A percentile compares a stretch with the other conserved stretches of the same genome.
These are phyloP conservation scores for Cancer borealis DNA, from an alignment of 2,888 invertebrate genomes.

Conservation along the genomic window DNA sequence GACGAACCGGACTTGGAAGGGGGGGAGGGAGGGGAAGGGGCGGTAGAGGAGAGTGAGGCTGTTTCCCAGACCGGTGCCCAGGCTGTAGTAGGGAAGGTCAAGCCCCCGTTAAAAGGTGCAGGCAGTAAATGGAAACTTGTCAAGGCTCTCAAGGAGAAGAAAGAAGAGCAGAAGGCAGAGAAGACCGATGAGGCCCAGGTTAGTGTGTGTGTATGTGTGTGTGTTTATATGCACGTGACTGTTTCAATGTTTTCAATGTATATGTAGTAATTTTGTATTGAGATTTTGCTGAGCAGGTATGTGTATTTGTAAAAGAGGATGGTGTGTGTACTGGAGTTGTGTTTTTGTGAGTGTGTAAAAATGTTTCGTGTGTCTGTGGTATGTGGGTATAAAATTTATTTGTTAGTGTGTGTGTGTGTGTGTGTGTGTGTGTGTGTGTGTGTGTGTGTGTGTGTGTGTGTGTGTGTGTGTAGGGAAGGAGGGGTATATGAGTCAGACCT, in stretches of 20 bases:
- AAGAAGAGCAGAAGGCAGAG: constrained; percentile 84
- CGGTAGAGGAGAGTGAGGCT: constrained; percentile 70
- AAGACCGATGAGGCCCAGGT: constrained; percentile 70
- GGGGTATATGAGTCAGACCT: background rate
- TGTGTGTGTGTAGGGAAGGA: background rate
- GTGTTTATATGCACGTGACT: background rate
- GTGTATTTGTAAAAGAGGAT: background rate
- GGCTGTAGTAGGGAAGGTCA: constrained; percentile 75
- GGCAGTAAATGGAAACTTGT: constrained; percentile 95
- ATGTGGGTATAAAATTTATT: background rate
- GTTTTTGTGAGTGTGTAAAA: no score
- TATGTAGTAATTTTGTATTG: background rate
- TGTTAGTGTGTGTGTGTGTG: constrained; percentile 13
- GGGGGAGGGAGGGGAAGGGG: constrained; percentile 78
- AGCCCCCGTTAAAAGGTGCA: constrained; percentile 81
- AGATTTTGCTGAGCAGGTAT: background rate
- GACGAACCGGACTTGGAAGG: constrained; percentile 57
- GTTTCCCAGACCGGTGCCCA: constrained; percentile 74
- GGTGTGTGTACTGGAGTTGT: background rate
- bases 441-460: background rate
- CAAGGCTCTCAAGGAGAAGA: constrained; percentile 92
- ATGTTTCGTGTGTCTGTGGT: background rate
- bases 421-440: background rate
- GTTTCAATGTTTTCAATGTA: background rate
- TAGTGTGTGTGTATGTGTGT: constrained; percentile 61